Evolutionary conservation across 64 coral and sea anemone species (phyloP), one percentile per base, ranked within the genome.

Genomic region (Trachythela sp.): DNA sequence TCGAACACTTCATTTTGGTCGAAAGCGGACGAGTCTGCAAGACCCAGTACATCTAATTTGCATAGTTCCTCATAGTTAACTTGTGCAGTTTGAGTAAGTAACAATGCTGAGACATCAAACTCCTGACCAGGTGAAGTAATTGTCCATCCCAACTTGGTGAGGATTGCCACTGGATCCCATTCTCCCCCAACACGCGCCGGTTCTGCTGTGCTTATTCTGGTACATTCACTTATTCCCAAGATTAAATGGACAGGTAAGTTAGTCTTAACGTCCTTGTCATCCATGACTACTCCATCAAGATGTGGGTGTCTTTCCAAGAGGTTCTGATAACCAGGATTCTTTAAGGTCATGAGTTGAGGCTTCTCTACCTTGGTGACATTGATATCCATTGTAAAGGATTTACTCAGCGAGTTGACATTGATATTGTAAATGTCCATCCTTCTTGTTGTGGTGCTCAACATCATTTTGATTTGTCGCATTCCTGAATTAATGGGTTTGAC

Each of bases 191-290:
- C 39, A 83, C 24, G 60, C 37, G 80, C 72, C 31, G 58, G 49
- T 9, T 36, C 70, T 24, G 33, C 27, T n/a, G 77, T 89, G 45
- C 86, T 93, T 1, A 93, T 60, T 14, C 70, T 36, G 0, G 92
- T 85, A 77, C 54, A 89, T 33, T 89, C 92, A 34, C 87, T 93
- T 26, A 87, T 83, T 17, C 92, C 88, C 20, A 89, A 48, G 48
- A 89, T 93, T 8, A 89, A 31, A 67, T 93, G 92, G 31, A 93
- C 70, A 34, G 76, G 87, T 18, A 93, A 29, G 22, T 89, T 48
- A 0, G 8, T 9, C 58, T 89, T 88, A 4, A 26, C 42, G 14
- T 89, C 88, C 2, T 86, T 34, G 39, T 93, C 92, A 52, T 93
- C 64, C 58, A 93, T 89, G 84, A 35, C 9, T 1, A 93, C 92